phyloP scores from a whole-genome alignment of 2,888 invertebrate species.

The Perithous albicinctus region DNA sequence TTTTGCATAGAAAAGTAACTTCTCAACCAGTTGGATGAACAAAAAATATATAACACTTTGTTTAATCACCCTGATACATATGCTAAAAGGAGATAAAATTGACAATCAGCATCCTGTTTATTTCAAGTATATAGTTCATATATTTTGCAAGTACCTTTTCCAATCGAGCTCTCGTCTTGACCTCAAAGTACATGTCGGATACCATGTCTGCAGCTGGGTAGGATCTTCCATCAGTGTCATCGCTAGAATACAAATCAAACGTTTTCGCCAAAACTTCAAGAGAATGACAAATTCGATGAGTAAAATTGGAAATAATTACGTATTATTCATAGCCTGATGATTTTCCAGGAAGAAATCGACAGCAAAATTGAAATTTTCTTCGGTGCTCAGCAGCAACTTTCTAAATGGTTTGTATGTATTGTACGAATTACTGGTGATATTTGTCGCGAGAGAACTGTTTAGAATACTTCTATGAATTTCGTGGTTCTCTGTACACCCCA shows the following conservation, averaged over 20 bases:
- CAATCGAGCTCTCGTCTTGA: conserved; percentile 41
- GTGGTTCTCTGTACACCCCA: conserved; percentile 84
- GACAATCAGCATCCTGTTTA: too few species aligned
- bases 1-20: too few species aligned
- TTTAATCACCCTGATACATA: too few species aligned
- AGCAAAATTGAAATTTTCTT: conserved; percentile 66
- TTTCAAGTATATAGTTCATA: not conserved
- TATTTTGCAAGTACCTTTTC: conserved; percentile 42
- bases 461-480: conserved; percentile 80
- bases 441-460: not conserved
- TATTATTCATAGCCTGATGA: conserved; percentile 14
- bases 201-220: not conserved
- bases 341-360: conserved; percentile 64
- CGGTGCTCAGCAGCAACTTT: conserved; percentile 45
- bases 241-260: not conserved
- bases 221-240: not conserved
- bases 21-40: too few species aligned
- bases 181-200: not conserved
- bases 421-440: not conserved
- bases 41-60: too few species aligned
- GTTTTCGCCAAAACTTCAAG: not conserved
- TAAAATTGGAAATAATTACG: conserved; percentile 40
- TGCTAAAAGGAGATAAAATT: too few species aligned
- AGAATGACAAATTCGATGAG: conserved; percentile 7
- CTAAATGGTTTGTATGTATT: not conserved